Evolutionary conservation across 2,797 vertebrate species (phyloP), one percentile per base, ranked within the genome.

Genomic region (Perodicticus potto): DNA sequence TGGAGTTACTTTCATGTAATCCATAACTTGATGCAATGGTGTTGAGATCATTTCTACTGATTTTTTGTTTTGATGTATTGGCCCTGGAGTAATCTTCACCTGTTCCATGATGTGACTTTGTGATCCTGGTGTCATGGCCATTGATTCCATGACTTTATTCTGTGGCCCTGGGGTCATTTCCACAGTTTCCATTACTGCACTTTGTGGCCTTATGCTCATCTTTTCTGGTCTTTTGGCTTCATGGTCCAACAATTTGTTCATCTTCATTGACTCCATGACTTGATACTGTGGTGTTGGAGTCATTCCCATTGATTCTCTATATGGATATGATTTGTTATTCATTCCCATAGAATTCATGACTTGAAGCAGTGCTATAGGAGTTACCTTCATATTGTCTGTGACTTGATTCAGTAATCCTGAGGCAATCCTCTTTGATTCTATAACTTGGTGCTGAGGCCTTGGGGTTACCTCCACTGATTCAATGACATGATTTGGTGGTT

Each of bases 301-400:
- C 45, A 34, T 67, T 93, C 22, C 76, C 32, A 19, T 8, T 72
- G 96, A 34, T 59, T 88, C 77, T 95, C 0, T 86, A n/a, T 53
- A 19, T 87, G 73, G 59, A n/a, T 90, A 16, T 88, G 96, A 78
- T 61, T 91, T 92, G 57, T 91, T 78, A 87, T 63, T 91, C 61
- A 96, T 65, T 22, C 83, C 94, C 80, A 91, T 96, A 32, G 89
- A 95, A 93, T 94, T 76, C 88, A 74, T 91, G 61, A 89, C 70
- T 63, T 93, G 70, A 89, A 97, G 65, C 67, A 96, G 53, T 94
- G 70, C 83, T 74, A 34, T 25, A 63, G 97, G 94, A 95, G 93
- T 96, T 87, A 96, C n/a, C 22, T 83, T 94, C 40, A 49, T 34
- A 45, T 85, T 91, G 34, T 78, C 86, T 96, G 19, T 80, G 57